Evolutionary conservation across 2,797 vertebrate species (phyloP), one percentile per base, ranked within the genome.

Genomic region (Danio choprae): DNA sequence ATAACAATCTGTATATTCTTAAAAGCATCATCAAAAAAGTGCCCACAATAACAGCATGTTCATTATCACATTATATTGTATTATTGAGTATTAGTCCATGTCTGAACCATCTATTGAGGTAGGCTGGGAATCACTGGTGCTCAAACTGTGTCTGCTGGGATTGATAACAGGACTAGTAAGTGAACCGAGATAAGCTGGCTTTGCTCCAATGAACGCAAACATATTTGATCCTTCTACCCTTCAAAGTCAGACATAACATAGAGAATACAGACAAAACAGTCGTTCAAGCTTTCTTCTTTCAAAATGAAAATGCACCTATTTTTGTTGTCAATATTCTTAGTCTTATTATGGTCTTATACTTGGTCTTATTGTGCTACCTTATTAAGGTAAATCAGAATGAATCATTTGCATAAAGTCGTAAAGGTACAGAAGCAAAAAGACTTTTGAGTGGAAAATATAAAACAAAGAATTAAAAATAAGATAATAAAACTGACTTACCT

Each of bases 401-500:
- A 15, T 50, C 20, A n/a, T 69, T 38, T 7, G 38, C 6, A 18
- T 69, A n/a, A n/a, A n/a, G n/a, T n/a, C n/a, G n/a, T n/a, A n/a
- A n/a, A n/a, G n/a, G n/a, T n/a, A n/a, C n/a, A n/a, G n/a, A n/a
- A n/a, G n/a, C n/a, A n/a, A n/a, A n/a, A n/a, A n/a, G n/a, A n/a
- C n/a, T n/a, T n/a, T n/a, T n/a, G n/a, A n/a, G n/a, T n/a, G 8
- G 5, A 76, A 22, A 29, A 65, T 16, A 65, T 1, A 11, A 50
- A 44, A n/a, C 0, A 12, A 18, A 72, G 7, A n/a, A 13, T 53
- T 6, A 63, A 16, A 38, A 56, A 36, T 65, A 22, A 41, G 0
- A 0, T 0, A 10, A 51, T 6, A 36, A 59, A 69, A 20, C 1
- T 38, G 4, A 83, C 83, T 83, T 79, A 86, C 85, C 72, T 83